Percentiles rank a stretch among this genome's conserved stretches.
Evolutionary conservation across 2,888 invertebrate genomes (phyloP).

Genomic region (Rhagonycha lutea): DNA sequence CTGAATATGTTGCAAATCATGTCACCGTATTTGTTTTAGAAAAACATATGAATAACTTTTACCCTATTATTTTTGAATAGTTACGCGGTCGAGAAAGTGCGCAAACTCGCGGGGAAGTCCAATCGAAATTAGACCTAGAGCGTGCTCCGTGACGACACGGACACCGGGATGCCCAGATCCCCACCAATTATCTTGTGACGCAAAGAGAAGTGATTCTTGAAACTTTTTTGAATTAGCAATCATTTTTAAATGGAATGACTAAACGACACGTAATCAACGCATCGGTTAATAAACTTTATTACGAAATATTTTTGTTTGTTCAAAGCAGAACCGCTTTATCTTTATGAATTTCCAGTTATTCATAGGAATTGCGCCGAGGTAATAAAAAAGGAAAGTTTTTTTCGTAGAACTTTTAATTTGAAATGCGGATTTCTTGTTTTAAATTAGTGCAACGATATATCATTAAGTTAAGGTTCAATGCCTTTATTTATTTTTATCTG

Average conservation of each 20-base stretch:
- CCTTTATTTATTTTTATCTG: background rate
- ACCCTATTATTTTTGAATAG: slow-evolving; percentile 15
- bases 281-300: background rate
- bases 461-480: background rate
- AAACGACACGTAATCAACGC: background rate
- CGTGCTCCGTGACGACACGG: background rate
- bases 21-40: slow-evolving; percentile 5
- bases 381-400: background rate
- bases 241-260: background rate
- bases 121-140: slow-evolving; percentile 1
- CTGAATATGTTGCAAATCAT: slow-evolving; percentile 10
- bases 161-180: slow-evolving; percentile 20
- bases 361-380: background rate
- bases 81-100: slow-evolving; percentile 10
- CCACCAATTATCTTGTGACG: slow-evolving; percentile 1
- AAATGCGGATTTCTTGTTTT: background rate
- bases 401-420: background rate
- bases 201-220: background rate
- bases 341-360: background rate
- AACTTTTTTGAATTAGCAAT: background rate
- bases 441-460: background rate
- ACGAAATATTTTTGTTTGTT: background rate
- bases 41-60: slow-evolving; percentile 22
- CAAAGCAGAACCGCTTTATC: background rate
- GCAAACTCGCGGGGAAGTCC: slow-evolving; percentile 24